These are phyloP conservation scores for Sitta carolinensis DNA, from an alignment of 2,797 vertebrate species.

Conservation along the genomic window DNA sequence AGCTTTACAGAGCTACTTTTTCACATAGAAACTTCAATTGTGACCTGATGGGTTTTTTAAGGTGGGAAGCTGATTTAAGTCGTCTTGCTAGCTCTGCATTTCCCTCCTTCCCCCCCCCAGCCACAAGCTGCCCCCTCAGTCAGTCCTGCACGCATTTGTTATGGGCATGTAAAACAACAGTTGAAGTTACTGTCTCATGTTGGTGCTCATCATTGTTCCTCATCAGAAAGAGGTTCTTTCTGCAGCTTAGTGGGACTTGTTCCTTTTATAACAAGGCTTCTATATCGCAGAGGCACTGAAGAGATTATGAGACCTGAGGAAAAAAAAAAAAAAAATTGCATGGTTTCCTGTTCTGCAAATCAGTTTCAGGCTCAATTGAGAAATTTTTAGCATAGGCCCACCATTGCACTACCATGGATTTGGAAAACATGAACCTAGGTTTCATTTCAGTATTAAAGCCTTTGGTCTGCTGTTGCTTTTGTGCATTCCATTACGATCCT, in stretches of 20 bases:
- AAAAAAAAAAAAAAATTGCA: neutral
- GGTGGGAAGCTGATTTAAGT: neutral
- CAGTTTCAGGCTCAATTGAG: neutral
- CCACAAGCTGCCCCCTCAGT: neutral
- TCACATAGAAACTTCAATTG: slow-evolving; percentile 28
- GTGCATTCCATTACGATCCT: neutral
- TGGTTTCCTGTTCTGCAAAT: neutral
- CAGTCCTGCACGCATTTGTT: neutral
- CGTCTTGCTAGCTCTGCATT: neutral
- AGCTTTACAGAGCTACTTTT: slow-evolving; percentile 22
- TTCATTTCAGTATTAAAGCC: neutral
- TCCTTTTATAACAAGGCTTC: neutral
- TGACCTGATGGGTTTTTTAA: neutral
- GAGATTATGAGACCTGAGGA: neutral
- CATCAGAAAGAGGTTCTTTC: neutral
- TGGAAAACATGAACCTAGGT: neutral
- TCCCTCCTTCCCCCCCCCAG: neutral
- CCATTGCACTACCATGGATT: neutral
- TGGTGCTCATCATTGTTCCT: neutral
- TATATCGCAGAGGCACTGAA: neutral
- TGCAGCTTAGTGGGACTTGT: neutral
- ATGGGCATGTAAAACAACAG: neutral
- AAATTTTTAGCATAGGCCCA: neutral
- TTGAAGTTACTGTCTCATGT: neutral
- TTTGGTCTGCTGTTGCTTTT: neutral